A percentile compares a stretch with the other conserved stretches of the same genome.
Evolutionary conservation across 2,797 vertebrate genomes (phyloP).

Genomic region (Rhinogobio ventralis): DNA sequence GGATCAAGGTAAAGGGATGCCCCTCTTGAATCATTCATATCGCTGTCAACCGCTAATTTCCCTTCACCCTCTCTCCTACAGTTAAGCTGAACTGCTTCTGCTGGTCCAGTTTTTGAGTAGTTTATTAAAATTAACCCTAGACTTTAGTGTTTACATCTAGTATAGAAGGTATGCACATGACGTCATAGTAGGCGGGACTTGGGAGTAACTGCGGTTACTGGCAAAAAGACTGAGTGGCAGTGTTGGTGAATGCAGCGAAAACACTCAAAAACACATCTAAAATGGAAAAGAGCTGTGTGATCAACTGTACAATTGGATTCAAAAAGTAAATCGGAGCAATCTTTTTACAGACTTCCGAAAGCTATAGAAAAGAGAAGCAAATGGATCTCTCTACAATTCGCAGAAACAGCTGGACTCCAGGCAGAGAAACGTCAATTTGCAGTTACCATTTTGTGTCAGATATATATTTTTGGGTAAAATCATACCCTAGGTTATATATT

Average conservation of each 20-base stretch:
- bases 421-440: no score
- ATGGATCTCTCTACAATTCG: neutral
- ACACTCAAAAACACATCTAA: neutral
- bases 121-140: neutral
- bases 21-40: constrained; percentile 6
- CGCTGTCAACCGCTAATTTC: neutral
- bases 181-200: neutral
- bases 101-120: neutral
- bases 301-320: neutral
- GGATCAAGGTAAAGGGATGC: constrained; percentile 4
- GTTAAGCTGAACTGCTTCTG: neutral
- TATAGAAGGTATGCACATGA: neutral
- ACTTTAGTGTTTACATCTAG: neutral
- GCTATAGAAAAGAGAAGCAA: neutral
- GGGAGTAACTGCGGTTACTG: neutral
- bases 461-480: neutral
- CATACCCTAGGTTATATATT: neutral
- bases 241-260: no score
- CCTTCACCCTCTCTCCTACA: neutral
- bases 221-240: neutral
- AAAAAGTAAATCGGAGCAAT: neutral
- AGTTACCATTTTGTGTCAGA: no score
- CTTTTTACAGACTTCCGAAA: neutral
- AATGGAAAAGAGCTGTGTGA: neutral
- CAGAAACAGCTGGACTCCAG: no score